Conservation (phyloP, 2,797 vertebrate species). For the Adelosebastes latens region DNA sequence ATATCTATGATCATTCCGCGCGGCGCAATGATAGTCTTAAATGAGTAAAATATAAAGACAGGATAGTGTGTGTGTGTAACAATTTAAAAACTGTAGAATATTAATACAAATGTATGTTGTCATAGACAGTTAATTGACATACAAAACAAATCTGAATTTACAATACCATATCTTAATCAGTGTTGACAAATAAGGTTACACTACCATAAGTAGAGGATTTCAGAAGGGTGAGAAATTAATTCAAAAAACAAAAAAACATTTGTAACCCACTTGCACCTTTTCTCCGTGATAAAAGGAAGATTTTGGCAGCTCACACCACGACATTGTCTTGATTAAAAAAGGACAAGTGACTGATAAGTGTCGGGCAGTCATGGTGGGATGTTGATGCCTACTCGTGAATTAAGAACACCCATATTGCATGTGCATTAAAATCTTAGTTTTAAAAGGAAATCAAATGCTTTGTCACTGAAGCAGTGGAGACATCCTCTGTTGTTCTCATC, state of each 20-base stretch:
- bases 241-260: background rate
- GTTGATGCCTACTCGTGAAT: constrained; percentile 67
- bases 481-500: constrained; percentile 54
- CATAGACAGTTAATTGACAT: constrained; percentile 53
- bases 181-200: constrained; percentile 62
- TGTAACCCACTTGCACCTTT: background rate
- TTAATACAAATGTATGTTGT: constrained; percentile 76
- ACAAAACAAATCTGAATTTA: constrained; percentile 50
- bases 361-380: constrained; percentile 59
- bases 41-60: constrained; percentile 85
- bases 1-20: constrained; percentile 94
- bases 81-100: constrained; percentile 85
- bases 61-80: constrained; percentile 69
- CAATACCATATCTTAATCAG: constrained; percentile 61
- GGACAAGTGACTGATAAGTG: constrained; percentile 59
- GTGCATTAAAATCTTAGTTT: constrained; percentile 62
- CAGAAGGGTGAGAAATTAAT: constrained; percentile 36
- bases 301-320: constrained; percentile 24
- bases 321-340: constrained; percentile 10
- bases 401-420: constrained; percentile 54
- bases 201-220: constrained; percentile 37
- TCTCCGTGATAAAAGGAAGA: background rate
- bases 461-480: constrained; percentile 79
- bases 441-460: constrained; percentile 36
- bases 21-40: constrained; percentile 98